Percentiles rank a stretch among this genome's conserved stretches.
Conservation (phyloP, 2,797 vertebrate species). For the Tapirus indicus region DNA sequence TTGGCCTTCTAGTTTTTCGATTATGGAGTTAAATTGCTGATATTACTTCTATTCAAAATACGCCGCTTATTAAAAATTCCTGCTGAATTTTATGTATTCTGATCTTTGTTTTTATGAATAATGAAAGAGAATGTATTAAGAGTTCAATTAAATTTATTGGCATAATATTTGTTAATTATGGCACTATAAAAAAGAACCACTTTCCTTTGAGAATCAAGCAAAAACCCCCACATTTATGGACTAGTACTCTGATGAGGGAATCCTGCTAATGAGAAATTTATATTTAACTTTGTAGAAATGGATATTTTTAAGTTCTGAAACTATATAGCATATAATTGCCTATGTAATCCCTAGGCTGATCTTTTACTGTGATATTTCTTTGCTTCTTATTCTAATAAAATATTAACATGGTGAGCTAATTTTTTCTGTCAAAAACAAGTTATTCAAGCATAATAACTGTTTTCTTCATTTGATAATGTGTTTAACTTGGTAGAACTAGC, state of each 20-base stretch:
- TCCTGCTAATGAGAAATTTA: slow-evolving; percentile 50
- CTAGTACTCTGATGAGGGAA: not conserved
- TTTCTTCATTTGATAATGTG: slow-evolving; percentile 47
- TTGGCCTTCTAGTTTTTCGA: not conserved
- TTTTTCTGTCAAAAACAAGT: slow-evolving; percentile 65
- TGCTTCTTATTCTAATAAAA: slow-evolving; percentile 64
- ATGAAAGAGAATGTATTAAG: slow-evolving; percentile 36
- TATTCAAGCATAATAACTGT: not conserved
- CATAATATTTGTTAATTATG: slow-evolving; percentile 27
- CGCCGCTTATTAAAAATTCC: not conserved
- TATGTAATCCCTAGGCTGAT: slow-evolving; percentile 31
- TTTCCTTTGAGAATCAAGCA: not conserved
- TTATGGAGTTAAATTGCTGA: slow-evolving; percentile 4
- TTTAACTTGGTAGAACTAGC: slow-evolving; percentile 73
- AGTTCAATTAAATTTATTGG: slow-evolving; percentile 43
- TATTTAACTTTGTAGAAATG: slow-evolving; percentile 19
- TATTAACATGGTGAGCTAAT: not conserved
- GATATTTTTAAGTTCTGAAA: slow-evolving; percentile 54
- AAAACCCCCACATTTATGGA: not conserved
- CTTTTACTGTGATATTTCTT: slow-evolving; percentile 33
- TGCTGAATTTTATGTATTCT: not conserved
- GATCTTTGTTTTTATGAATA: slow-evolving; percentile 51
- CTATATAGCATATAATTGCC: not conserved
- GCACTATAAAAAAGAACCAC: not conserved
- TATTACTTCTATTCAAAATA: slow-evolving; percentile 3